Evolutionary conservation across 2,888 invertebrate species (phyloP), one percentile per base, ranked within the genome.

Genomic region (Coremacera marginata): DNA sequence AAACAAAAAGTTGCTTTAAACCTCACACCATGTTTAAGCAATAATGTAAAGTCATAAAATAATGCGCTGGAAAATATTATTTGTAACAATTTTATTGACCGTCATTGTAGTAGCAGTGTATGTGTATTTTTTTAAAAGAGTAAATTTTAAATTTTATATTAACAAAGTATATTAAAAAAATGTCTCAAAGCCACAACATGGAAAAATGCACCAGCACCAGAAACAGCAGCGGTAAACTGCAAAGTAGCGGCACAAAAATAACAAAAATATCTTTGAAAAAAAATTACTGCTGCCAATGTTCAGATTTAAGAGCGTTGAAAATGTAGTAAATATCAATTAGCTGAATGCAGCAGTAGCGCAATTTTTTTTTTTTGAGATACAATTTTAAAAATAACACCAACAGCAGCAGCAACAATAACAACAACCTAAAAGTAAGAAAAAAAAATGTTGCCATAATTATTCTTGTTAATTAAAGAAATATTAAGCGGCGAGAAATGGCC

Each of bases 381-480:
- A 49, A 44, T 68, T 68, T 44, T 22, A 51, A 68, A 19, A 68
- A 7, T 11, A 34, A 11, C 37, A 65, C 27, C 65, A 44, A 44
- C 37, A 37, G 9, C 51, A 65, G 9, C 65, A 16, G 5, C 27
- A 51, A 49, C 25, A 25, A 16, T 19, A 67, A 9, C 67, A 67
- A 67, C 49, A 25, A 14, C 44, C 19, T 19, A 11, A 14, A n/a
- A 55, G 19, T n/a, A 55, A 57, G 4, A 60, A 57, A 60, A 60
- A 22, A 14, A 19, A 60, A 11, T 60, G 22, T 14, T 51, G 14
- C 25, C 25, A 51, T 68, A 49, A 70, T 70, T 71, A 71, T 71
- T 71, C 37, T 19, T 57, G 57, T 71, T 71, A 57, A 71, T 57
- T 71, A 57, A 57, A 57, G 71, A 71, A 57, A 71, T 71, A 31